A percentile compares a stretch with the other conserved stretches of the same genome.
These are phyloP conservation scores for Heterocephalus glaber DNA, from an alignment of 2,113 vertebrate species.

Conservation along the genomic window DNA sequence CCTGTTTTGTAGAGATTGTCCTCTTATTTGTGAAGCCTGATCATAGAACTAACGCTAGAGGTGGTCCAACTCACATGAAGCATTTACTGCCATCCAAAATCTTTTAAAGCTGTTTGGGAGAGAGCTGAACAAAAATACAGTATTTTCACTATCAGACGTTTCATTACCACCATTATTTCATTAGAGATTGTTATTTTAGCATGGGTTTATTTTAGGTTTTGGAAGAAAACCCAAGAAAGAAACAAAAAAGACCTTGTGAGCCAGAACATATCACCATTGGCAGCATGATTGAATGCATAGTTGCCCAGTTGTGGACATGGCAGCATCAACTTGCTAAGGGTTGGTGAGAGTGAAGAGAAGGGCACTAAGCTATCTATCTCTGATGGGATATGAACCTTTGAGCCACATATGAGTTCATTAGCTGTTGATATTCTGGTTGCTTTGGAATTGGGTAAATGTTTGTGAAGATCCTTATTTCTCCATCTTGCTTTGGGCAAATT, in stretches of 20 bases:
- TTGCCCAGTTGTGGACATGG: background rate
- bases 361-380: background rate
- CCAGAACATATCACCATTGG: background rate
- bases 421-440: background rate
- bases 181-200: background rate
- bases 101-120: background rate
- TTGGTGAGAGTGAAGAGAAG: background rate
- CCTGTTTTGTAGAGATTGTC: background rate
- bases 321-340: background rate
- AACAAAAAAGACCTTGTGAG: background rate
- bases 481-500: background rate
- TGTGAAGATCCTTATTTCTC: background rate
- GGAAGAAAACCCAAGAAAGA: constrained; percentile 24
- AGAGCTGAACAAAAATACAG: background rate
- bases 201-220: constrained; percentile 8
- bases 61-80: background rate
- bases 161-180: background rate
- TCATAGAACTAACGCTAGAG: background rate
- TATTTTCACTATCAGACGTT: background rate
- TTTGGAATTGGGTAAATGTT: background rate
- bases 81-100: background rate
- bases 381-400: background rate
- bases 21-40: background rate
- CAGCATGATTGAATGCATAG: background rate
- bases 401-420: background rate